Conservation (phyloP, 92 coral and sea anemone species). For the Parazoanthus atlanticus region DNA sequence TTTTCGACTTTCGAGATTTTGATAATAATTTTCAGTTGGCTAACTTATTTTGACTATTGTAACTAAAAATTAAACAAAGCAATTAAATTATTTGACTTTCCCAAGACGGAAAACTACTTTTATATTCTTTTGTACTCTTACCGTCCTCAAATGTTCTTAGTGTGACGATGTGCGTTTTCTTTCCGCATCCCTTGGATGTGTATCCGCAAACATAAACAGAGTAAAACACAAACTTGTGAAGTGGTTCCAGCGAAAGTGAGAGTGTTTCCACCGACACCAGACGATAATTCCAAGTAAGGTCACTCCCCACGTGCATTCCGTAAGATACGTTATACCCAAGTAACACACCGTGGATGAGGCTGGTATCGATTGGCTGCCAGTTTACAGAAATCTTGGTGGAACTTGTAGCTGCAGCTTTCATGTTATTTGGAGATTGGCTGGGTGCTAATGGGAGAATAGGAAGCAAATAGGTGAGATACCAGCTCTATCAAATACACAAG, state of each 20-base stretch:
- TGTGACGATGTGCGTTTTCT: slow-evolving; percentile 28
- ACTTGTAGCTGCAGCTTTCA: slow-evolving; percentile 37
- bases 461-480: background rate
- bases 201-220: slow-evolving; percentile 56
- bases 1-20: no score
- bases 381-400: slow-evolving; percentile 57
- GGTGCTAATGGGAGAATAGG: slow-evolving; percentile 58
- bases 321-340: slow-evolving; percentile 61
- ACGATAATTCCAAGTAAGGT: background rate
- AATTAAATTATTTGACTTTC: background rate
- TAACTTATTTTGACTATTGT: no score
- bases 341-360: slow-evolving; percentile 52
- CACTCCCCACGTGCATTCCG: slow-evolving; percentile 18
- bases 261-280: slow-evolving; percentile 26
- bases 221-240: slow-evolving; percentile 50
- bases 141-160: slow-evolving; percentile 64
- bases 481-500: no score
- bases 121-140: slow-evolving; percentile 13
- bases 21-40: no score
- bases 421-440: slow-evolving; percentile 58
- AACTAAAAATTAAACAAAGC: no score
- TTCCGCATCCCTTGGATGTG: slow-evolving; percentile 78
- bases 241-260: slow-evolving; percentile 20
- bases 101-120: background rate
- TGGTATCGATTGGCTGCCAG: slow-evolving; percentile 57